Conservation (phyloP, 2,888 invertebrate genomes). For the Lucinisca nassula region DNA sequence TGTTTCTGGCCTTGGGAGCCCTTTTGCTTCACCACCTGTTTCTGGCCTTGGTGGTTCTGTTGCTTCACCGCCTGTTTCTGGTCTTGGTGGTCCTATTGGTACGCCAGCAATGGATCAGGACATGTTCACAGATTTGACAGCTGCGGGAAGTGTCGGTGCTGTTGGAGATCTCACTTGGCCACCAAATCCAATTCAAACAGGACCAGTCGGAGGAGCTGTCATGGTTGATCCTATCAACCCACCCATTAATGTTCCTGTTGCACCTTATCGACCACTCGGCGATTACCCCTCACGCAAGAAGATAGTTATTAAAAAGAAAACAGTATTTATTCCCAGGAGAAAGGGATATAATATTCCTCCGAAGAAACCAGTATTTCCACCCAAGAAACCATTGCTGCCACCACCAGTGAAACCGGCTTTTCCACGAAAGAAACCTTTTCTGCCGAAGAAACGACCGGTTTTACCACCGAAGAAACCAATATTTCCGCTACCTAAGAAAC, state of each 20-base stretch:
- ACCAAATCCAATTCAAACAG: neutral
- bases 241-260: neutral
- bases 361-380: neutral
- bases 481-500: neutral
- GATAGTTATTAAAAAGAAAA: neutral
- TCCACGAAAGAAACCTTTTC: neutral
- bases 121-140: neutral
- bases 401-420: constrained; percentile 3
- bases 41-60: too few species aligned
- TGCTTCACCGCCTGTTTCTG: too few species aligned
- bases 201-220: neutral
- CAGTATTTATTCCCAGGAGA: neutral
- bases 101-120: neutral
- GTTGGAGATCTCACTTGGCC: neutral
- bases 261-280: neutral
- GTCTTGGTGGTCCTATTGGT: neutral
- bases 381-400: neutral
- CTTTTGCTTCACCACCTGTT: neutral
- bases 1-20: neutral
- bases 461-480: constrained; percentile 12
- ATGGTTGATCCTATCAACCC: neutral
- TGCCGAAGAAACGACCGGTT: neutral
- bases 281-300: neutral
- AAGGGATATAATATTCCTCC: neutral
- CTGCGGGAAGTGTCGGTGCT: neutral